Percentiles rank a stretch among this genome's conserved stretches.
phyloP scores from a whole-genome alignment of 2,888 invertebrate species.

The Odiellus spinosus region DNA sequence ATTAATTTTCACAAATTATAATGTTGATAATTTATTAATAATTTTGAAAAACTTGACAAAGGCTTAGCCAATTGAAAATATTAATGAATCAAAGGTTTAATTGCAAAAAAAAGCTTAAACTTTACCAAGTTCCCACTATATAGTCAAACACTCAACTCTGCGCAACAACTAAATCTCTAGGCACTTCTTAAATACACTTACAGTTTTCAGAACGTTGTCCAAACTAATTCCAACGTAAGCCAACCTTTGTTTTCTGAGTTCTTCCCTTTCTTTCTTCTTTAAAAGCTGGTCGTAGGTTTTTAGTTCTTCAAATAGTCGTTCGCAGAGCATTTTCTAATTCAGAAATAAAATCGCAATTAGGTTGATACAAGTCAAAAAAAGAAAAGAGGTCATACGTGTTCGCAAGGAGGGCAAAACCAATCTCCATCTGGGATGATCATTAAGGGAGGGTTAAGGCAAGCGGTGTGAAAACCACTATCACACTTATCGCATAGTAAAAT shows the following conservation, averaged over 20 bases:
- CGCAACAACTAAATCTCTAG: not conserved
- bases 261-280: conserved; percentile 48
- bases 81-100: not conserved
- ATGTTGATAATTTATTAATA: too few species aligned
- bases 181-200: conserved; percentile 5
- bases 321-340: conserved; percentile 45
- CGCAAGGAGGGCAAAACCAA: conserved; percentile 96
- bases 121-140: not conserved
- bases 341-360: not conserved
- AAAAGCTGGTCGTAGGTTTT: conserved; percentile 31
- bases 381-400: conserved; percentile 44
- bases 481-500: conserved; percentile 89
- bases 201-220: conserved; percentile 45
- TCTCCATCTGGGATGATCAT: conserved; percentile 91
- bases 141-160: too few species aligned
- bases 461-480: conserved; percentile 91
- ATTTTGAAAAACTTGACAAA: too few species aligned
- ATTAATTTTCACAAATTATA: too few species aligned
- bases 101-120: not conserved
- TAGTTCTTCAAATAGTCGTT: conserved; percentile 54
- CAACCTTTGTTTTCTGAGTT: conserved; percentile 49
- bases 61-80: too few species aligned
- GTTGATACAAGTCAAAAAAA: not conserved
- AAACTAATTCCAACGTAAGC: conserved; percentile 58
- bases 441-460: conserved; percentile 78